These are phyloP conservation scores for Vombatus ursinus DNA, from an alignment of 2,113 vertebrate genomes.

Conservation along the genomic window DNA sequence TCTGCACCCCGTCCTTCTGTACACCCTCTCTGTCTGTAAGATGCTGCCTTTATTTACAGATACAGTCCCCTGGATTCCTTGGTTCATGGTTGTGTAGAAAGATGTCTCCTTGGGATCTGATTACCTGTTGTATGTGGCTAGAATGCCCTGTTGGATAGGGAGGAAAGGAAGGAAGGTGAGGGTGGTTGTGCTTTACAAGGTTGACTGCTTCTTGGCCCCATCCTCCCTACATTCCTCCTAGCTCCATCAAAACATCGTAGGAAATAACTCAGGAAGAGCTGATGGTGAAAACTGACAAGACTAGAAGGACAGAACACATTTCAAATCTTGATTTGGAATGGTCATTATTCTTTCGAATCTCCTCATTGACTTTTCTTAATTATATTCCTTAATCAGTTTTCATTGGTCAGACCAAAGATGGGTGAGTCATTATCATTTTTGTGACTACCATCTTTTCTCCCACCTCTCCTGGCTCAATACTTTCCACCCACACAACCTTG, in stretches of 20 bases:
- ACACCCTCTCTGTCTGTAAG: conserved; percentile 23
- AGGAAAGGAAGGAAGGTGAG: not conserved
- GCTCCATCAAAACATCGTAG: not conserved
- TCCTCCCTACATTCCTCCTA: not conserved
- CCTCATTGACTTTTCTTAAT: not conserved
- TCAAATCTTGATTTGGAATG: not conserved
- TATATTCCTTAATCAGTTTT: not conserved
- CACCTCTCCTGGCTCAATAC: not conserved
- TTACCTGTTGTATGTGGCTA: not conserved
- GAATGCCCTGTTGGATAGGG: not conserved
- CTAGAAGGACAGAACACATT: not conserved
- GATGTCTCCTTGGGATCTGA: not conserved
- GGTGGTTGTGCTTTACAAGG: not conserved
- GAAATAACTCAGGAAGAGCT: not conserved
- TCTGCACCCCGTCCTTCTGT: not conserved
- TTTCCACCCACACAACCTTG: not conserved
- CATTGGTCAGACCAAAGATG: not conserved
- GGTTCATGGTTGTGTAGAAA: not conserved
- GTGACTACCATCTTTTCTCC: not conserved
- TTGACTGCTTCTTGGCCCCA: not conserved
- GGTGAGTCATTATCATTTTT: not conserved
- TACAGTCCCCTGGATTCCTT: not conserved
- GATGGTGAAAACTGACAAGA: not conserved
- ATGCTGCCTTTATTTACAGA: conserved; percentile 57
- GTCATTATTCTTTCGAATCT: not conserved